These are phyloP conservation scores for Coboldia fuscipes DNA, from an alignment of 1,140 invertebrate genomes.

Conservation along the genomic window DNA sequence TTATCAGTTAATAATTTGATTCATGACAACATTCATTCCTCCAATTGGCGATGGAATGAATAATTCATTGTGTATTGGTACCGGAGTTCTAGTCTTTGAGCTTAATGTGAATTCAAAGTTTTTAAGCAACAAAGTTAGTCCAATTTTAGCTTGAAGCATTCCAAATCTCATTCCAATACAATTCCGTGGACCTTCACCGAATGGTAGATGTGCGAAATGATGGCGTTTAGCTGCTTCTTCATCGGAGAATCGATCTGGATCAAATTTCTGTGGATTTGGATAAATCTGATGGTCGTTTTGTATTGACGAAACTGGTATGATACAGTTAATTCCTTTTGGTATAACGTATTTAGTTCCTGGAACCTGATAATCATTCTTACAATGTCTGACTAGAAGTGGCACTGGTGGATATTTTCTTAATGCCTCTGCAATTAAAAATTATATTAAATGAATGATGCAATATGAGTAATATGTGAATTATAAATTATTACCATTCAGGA, in stretches of 20 bases:
- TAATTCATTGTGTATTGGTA: too few relatives aligned
- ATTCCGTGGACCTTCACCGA: constrained; percentile 44
- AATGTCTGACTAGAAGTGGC: constrained; percentile 19
- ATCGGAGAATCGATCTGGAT: constrained; percentile 31
- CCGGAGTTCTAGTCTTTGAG: constrained; percentile 6
- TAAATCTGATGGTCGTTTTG: constrained; percentile 31
- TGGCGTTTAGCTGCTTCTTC: constrained; percentile 22
- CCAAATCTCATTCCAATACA: constrained; percentile 37
- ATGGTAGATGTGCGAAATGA: constrained; percentile 34
- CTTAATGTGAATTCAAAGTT: constrained; percentile 16
- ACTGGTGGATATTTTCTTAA: constrained; percentile 26
- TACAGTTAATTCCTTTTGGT: constrained; percentile 25
- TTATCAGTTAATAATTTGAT: too few relatives aligned
- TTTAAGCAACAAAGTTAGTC: constrained; percentile 21
- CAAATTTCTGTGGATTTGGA: constrained; percentile 30
- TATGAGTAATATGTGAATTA: too few relatives aligned
- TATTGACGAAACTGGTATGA: constrained; percentile 32
- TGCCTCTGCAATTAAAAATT: constrained; percentile 13
- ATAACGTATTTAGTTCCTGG: constrained; percentile 22
- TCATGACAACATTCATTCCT: too few relatives aligned
- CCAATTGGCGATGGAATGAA: too few relatives aligned
- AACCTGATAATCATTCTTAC: constrained; percentile 24
- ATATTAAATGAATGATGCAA: too few relatives aligned
- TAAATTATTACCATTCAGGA: constrained; percentile 27
- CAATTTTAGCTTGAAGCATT: constrained; percentile 25